These are phyloP conservation scores for Acrobasis repandana DNA, from an alignment of 2,888 invertebrate species.

Conservation along the genomic window DNA sequence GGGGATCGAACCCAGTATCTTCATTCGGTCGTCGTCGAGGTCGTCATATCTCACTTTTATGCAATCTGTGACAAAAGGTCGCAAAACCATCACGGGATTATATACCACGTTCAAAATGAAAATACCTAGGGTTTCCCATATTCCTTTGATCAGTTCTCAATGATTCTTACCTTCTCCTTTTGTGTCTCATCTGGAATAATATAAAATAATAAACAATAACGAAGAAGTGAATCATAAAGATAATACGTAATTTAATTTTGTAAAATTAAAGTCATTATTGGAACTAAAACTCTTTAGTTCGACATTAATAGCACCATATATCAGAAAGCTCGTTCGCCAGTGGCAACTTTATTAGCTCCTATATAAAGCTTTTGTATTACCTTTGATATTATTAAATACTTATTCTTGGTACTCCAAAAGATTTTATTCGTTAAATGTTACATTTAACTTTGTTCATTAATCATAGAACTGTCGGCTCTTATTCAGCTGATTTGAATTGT, in stretches of 20 bases:
- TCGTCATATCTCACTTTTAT: too few relatives aligned
- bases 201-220: background rate
- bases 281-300: background rate
- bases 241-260: background rate
- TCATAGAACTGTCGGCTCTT: background rate
- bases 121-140: too few relatives aligned
- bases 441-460: constrained; percentile 10
- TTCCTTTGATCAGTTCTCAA: too few relatives aligned
- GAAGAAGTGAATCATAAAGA: background rate
- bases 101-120: too few relatives aligned
- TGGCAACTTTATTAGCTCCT: constrained; percentile 9
- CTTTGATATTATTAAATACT: background rate
- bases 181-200: background rate
- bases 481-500: too few relatives aligned
- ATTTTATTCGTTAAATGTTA: constrained; percentile 16
- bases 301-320: constrained; percentile 8
- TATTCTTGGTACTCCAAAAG: background rate
- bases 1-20: too few relatives aligned
- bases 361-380: constrained; percentile 3
- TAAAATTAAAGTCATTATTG: background rate
- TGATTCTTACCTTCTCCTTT: too few relatives aligned
- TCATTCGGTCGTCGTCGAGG: too few relatives aligned
- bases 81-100: too few relatives aligned
- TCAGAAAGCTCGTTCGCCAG: background rate
- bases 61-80: too few relatives aligned